Conservation (phyloP, 2,888 invertebrate species). For the Yponomeuta malinellus region DNA sequence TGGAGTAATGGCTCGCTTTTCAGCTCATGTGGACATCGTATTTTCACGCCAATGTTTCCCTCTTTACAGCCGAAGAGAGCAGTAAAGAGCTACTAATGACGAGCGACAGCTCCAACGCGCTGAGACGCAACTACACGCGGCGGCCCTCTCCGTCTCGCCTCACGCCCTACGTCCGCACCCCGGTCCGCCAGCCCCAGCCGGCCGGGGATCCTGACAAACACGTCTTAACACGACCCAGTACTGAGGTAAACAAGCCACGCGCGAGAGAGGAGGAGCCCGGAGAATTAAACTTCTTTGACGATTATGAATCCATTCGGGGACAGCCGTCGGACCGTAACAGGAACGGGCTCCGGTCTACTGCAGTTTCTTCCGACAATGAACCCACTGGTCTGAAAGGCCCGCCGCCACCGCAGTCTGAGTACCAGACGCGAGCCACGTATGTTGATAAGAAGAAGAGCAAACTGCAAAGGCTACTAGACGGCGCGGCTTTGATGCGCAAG, state of each 20-base stretch:
- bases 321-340: not conserved
- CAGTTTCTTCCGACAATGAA: too few species aligned
- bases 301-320: not conserved
- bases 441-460: conserved; percentile 41
- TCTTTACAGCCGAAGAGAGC: conserved; percentile 69
- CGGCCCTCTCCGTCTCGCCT: conserved; percentile 53
- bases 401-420: not conserved
- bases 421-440: not conserved
- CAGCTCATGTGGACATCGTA: too few species aligned
- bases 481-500: conserved; percentile 22
- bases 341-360: not conserved
- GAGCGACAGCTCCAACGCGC: conserved; percentile 64
- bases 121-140: conserved; percentile 54
- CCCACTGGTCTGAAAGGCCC: too few species aligned
- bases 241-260: conserved; percentile 15
- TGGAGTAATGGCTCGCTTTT: too few species aligned
- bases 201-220: not conserved
- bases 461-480: conserved; percentile 53
- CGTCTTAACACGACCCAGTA: not conserved
- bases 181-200: not conserved
- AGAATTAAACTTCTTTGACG: conserved; percentile 1
- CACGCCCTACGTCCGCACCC: conserved; percentile 39
- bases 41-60: not conserved
- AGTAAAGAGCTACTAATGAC: conserved; percentile 78
- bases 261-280: not conserved